Evolutionary conservation across 2,888 invertebrate genomes (phyloP).

Genomic region (Dilophus febrilis): DNA sequence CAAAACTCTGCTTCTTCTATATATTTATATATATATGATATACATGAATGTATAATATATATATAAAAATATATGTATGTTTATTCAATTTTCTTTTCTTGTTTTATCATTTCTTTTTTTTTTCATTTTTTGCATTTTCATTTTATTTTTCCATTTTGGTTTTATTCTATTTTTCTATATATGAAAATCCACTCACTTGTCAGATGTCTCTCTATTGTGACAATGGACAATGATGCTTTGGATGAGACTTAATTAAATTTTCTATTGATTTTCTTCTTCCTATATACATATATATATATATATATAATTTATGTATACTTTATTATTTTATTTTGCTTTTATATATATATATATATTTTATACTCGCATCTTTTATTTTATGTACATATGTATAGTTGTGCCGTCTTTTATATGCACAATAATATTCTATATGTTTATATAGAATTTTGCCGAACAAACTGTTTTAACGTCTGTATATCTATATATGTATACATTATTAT

Average conservation of each 20-base stretch:
- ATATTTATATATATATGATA: too few relatives aligned
- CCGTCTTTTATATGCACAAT: too few relatives aligned
- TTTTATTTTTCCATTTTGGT: not conserved
- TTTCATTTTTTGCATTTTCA: not conserved
- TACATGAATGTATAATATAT: too few relatives aligned
- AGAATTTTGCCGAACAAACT: too few relatives aligned
- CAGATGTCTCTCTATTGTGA: conserved; percentile 12
- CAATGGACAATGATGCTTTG: conserved; percentile 12
- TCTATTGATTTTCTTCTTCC: conserved; percentile 12
- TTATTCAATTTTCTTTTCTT: not conserved
- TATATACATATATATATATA: not conserved
- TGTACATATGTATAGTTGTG: too few relatives aligned
- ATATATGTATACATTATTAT: too few relatives aligned
- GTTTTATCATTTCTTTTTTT: too few relatives aligned
- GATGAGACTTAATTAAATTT: conserved; percentile 14
- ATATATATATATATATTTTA: not conserved
- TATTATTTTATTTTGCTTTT: not conserved
- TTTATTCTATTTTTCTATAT: not conserved
- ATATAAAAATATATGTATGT: not conserved
- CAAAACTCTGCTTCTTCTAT: too few relatives aligned
- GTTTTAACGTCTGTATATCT: too few relatives aligned
- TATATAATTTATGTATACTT: too few relatives aligned
- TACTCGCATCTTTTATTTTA: too few relatives aligned
- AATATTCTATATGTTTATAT: too few relatives aligned
- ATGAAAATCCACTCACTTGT: conserved; percentile 10